Evolutionary conservation across 1,140 invertebrate genomes (phyloP), one percentile per base, ranked within the genome.

Genomic region (Zophobas atratus): DNA sequence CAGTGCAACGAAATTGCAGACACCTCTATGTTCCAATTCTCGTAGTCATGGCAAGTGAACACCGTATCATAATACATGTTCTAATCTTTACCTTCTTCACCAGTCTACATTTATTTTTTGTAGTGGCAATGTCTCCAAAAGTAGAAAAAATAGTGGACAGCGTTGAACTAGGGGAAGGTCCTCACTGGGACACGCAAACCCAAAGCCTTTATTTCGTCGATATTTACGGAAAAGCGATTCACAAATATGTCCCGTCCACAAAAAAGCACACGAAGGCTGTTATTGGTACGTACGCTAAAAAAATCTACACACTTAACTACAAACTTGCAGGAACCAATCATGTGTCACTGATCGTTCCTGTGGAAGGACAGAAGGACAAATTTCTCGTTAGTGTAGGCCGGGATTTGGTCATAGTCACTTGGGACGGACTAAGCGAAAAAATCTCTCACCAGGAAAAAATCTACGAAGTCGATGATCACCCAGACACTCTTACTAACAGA

Each of bases 181-280:
- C 90, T 39, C 91, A 94, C 83, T 95, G 93, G 93, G 91, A 94
- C 83, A 85, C 84, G 5, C 85, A 85, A 32, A 87, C 86, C 0
- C 88, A 93, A 82, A 87, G 87, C 49, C 86, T 95, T 0, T 92
- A 91, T 80, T 93, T 89, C 79, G 92, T 94, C 1, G 93, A 94
- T 81, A 90, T 94, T 76, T 83, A 88, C 39, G 87, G 84, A 1
- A 87, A 90, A 41, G 87, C 87, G 55, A 86, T 94, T 2, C 81
- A 85, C 70, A 84, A 80, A 81, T 85, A 86, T 57, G 78, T 77
- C 2, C 84, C 84, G 1, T 67, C 79, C 1, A 84, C 81, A 6
- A 80, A 84, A 34, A 78, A 79, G 77, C 81, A 83, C 63, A 79
- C 82, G n/a, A 81, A 81, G 75, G 82, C 79, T 3, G 57, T 70